A percentile compares a stretch with the other conserved stretches of the same genome.
Evolutionary conservation across 2,888 invertebrate genomes (phyloP).

Genomic region (Aporophyla lueneburgensis): DNA sequence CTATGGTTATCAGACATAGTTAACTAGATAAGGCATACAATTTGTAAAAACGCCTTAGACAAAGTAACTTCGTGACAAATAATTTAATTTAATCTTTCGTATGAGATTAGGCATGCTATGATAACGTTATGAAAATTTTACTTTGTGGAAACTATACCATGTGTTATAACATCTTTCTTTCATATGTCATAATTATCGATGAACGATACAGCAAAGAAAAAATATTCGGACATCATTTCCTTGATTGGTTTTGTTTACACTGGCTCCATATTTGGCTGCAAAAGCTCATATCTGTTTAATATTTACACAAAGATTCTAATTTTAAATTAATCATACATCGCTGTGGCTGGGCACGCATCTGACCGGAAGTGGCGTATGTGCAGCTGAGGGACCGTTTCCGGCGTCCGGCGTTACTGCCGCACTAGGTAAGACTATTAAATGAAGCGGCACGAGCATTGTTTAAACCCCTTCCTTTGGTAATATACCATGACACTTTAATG

Average conservation of each 20-base stretch:
- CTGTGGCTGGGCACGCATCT: slow-evolving; percentile 80
- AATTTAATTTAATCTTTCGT: slow-evolving; percentile 15
- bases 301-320: slow-evolving; percentile 75
- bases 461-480: slow-evolving; percentile 78
- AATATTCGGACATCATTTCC: slow-evolving; percentile 32
- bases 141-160: not conserved
- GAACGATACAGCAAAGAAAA: slow-evolving; percentile 14
- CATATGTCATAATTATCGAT: not conserved
- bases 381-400: slow-evolving; percentile 82
- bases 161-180: not conserved
- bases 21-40: slow-evolving; percentile 17
- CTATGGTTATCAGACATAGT: slow-evolving; percentile 35
- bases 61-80: slow-evolving; percentile 17
- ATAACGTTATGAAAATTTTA: not conserved
- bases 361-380: slow-evolving; percentile 85
- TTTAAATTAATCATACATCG: slow-evolving; percentile 79
- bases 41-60: slow-evolving; percentile 4
- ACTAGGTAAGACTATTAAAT: slow-evolving; percentile 81
- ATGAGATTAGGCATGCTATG: slow-evolving; percentile 4
- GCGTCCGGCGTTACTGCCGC: slow-evolving; percentile 80
- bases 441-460: slow-evolving; percentile 85
- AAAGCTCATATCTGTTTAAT: slow-evolving; percentile 64
- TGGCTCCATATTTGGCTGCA: slow-evolving; percentile 34
- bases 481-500: slow-evolving; percentile 67
- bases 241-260: slow-evolving; percentile 52